Evolutionary conservation across 2,113 vertebrate genomes (phyloP).

Genomic region (Atherinomorus stipes): DNA sequence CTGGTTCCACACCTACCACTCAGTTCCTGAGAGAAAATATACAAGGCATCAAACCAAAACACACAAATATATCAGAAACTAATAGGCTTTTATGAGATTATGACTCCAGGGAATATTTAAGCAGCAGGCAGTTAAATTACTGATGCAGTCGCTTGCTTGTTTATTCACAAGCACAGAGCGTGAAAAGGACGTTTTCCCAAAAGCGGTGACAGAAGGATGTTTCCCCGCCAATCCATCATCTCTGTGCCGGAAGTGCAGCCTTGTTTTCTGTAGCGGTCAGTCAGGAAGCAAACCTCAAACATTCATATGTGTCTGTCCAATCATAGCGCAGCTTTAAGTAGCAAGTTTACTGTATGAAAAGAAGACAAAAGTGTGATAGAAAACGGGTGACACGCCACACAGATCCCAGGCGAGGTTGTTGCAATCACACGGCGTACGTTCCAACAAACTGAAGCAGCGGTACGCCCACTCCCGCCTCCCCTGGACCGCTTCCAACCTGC

Average conservation of each 20-base stretch:
- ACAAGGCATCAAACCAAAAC: constrained; percentile 54
- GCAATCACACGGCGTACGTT: constrained; percentile 42
- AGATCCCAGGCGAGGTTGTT: constrained; percentile 45
- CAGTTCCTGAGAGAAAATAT: constrained; percentile 48
- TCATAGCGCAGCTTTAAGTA: constrained; percentile 16
- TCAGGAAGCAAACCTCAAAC: constrained; percentile 28
- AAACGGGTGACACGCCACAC: constrained; percentile 43
- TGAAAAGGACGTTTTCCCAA: constrained; percentile 40
- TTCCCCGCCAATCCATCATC: constrained; percentile 49
- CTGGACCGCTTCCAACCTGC: constrained; percentile 61
- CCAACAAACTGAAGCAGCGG: constrained; percentile 40
- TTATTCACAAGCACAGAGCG: not conserved
- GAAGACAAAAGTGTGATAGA: constrained; percentile 42
- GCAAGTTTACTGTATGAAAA: constrained; percentile 20
- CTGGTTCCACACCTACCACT: constrained; percentile 57
- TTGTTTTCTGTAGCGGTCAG: constrained; percentile 21
- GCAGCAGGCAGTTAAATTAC: constrained; percentile 17
- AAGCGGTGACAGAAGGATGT: constrained; percentile 49
- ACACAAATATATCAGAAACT: constrained; percentile 43
- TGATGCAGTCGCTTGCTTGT: not conserved
- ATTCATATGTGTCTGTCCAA: constrained; percentile 16
- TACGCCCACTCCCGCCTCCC: constrained; percentile 53
- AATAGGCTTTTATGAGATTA: constrained; percentile 45
- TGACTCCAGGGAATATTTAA: constrained; percentile 38
- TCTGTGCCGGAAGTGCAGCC: constrained; percentile 39